A percentile compares a stretch with the other conserved stretches of the same genome.
Conservation (phyloP, 1,140 invertebrate species). For the Sycophaga agraensis region DNA sequence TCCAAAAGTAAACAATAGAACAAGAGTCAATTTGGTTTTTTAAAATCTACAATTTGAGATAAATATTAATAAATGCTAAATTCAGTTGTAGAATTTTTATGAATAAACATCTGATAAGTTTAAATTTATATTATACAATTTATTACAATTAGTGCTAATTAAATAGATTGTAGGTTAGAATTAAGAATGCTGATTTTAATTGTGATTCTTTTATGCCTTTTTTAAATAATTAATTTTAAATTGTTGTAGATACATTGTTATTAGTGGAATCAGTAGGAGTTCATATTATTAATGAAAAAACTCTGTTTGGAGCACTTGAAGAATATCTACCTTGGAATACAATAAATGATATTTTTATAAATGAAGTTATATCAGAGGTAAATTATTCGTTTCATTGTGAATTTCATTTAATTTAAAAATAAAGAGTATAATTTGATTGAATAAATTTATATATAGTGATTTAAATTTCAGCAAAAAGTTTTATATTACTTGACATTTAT, state of each 20-base stretch:
- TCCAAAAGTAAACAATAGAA: no score
- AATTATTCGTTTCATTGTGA: constrained; percentile 26
- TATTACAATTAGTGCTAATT: no score
- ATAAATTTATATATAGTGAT: constrained; percentile 1
- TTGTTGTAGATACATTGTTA: constrained; percentile 55
- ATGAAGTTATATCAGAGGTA: constrained; percentile 64
- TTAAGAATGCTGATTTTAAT: no score
- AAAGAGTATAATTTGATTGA: not conserved
- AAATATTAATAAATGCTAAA: no score
- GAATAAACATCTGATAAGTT: no score
- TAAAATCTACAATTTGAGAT: no score
- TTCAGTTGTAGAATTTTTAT: no score
- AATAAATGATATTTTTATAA: constrained; percentile 62
- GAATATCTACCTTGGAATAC: constrained; percentile 58
- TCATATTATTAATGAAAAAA: constrained; percentile 53
- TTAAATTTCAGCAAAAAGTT: constrained; percentile 48
- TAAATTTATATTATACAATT: no score
- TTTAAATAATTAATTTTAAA: not conserved
- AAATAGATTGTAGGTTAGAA: no score
- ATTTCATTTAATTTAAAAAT: not conserved
- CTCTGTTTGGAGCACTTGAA: constrained; percentile 46
- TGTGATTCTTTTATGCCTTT: no score
- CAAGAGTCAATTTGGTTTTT: no score
- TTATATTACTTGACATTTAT: constrained; percentile 51
- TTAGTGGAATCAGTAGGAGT: constrained; percentile 60